Conservation (phyloP, 2,797 vertebrate species). For the Heliangelus exortis region DNA sequence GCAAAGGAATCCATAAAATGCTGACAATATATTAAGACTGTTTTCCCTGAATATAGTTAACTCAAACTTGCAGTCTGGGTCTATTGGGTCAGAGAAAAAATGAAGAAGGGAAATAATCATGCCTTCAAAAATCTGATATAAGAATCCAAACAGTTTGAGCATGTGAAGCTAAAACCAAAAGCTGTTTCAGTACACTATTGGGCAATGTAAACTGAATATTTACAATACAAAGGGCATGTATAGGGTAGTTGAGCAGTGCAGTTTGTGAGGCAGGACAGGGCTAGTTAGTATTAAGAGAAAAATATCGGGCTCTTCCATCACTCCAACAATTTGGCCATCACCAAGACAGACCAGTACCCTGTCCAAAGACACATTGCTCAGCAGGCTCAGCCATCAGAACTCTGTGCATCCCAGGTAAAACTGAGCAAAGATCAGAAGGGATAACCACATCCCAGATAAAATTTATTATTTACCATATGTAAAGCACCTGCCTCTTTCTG, state of each 20-base stretch:
- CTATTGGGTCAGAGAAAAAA: background rate
- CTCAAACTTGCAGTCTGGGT: background rate
- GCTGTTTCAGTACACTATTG: background rate
- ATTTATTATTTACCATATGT: background rate
- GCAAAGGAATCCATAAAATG: constrained; percentile 4
- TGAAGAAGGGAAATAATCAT: background rate
- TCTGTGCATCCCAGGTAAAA: background rate
- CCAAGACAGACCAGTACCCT: background rate
- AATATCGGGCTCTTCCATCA: background rate
- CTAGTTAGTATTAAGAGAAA: background rate
- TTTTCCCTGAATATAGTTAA: background rate
- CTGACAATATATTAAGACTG: background rate
- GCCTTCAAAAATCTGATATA: background rate
- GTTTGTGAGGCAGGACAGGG: background rate
- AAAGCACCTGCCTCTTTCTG: fast-evolving
- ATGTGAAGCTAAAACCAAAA: background rate
- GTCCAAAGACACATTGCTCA: background rate
- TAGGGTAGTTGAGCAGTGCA: background rate
- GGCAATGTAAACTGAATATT: background rate
- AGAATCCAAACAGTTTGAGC: background rate
- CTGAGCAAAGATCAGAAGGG: background rate
- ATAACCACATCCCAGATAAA: background rate
- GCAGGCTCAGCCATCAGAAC: background rate
- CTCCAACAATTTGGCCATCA: background rate
- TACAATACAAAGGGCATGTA: background rate